Conservation (phyloP, 2,888 invertebrate genomes). For the Marasmarcha lunaedactyla region DNA sequence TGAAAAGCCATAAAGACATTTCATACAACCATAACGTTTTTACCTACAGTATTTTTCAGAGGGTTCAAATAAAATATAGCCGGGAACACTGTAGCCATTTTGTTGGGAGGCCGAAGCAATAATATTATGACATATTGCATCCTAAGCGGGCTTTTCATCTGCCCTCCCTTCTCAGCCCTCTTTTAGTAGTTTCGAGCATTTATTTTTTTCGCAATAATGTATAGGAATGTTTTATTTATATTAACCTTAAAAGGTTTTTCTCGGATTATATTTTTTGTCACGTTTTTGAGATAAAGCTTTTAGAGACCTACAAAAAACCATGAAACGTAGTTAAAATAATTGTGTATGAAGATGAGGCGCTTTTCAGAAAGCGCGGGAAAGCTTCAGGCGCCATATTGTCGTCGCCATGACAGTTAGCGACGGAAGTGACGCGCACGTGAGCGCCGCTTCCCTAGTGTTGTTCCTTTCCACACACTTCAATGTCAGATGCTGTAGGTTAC, state of each 20-base stretch:
- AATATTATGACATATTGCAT: conserved; percentile 68
- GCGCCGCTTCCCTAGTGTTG: conserved; percentile 49
- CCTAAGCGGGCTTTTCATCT: conserved; percentile 12
- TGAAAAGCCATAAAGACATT: too few species aligned
- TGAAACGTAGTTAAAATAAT: too few species aligned
- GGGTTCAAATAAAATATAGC: conserved; percentile 57
- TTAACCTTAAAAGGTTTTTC: too few species aligned
- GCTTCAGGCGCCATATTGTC: conserved; percentile 55
- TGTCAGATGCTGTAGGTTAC: conserved; percentile 55
- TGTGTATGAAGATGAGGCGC: too few species aligned
- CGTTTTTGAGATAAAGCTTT: too few species aligned
- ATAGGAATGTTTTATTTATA: too few species aligned
- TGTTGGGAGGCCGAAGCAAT: conserved; percentile 52
- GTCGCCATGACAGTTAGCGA: conserved; percentile 50
- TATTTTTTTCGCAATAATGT: too few species aligned
- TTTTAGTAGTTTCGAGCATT: too few species aligned
- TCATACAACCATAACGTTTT: too few species aligned
- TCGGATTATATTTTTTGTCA: too few species aligned
- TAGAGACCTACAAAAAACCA: too few species aligned
- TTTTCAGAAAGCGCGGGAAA: conserved; percentile 44
- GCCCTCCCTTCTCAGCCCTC: conserved; percentile 7
- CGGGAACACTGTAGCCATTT: conserved; percentile 48
- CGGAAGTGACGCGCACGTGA: conserved; percentile 66
- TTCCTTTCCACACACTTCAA: conserved; percentile 63
- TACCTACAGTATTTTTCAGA: conserved; percentile 31